Base-by-base conservation (phyloP, 2,113 vertebrate species). In the Vidua chalybeata region DNA sequence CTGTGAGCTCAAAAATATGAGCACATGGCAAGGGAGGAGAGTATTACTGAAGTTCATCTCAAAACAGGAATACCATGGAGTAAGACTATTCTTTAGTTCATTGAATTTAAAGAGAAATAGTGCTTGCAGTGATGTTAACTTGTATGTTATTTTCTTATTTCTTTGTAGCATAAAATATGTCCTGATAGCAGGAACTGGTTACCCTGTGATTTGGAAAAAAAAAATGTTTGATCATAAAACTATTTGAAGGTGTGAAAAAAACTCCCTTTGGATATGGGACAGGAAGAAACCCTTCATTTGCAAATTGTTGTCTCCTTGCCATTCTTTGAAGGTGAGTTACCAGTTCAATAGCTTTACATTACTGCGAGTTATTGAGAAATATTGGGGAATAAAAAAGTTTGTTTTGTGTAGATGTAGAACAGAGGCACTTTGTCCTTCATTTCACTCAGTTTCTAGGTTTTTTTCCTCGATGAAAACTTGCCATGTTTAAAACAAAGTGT, bases 241-340 rank as follows among this genome's bases (percentile, higher is more conserved):
- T 73, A 58, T 71, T 63, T 82, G 68, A 86, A 71, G 69, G 43
- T 67, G 31, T 54, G 41, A 31, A 73, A 85, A 69, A 48, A 56
- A 12, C 15, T 80, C 45, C 27, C 39, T 80, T 87, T 75, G 3
- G 1, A 58, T 72, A 64, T 9, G 30, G 87, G 56, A 90, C 30
- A 62, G 51, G 28, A 90, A 71, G 24, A 93, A 93, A 86, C 9
- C 21, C 73, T 89, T 89, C 20, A 49, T 78, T 94, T 92, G 80
- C 77, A 94, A 78, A 84, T 81, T 78, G 48, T 67, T 90, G 61
- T 94, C 83, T 93, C 81, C 62, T 90, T 94, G 84, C 33, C 5
- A 19, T 11, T 80, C 67, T 91, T 89, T 90, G 90, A 95, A 96
- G 69, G 80, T 78, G 76, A 96, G 46, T 26, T 94, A 23, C 52